These are phyloP conservation scores for Amorpha juglandis DNA, from an alignment of 2,888 invertebrate species.

Conservation along the genomic window DNA sequence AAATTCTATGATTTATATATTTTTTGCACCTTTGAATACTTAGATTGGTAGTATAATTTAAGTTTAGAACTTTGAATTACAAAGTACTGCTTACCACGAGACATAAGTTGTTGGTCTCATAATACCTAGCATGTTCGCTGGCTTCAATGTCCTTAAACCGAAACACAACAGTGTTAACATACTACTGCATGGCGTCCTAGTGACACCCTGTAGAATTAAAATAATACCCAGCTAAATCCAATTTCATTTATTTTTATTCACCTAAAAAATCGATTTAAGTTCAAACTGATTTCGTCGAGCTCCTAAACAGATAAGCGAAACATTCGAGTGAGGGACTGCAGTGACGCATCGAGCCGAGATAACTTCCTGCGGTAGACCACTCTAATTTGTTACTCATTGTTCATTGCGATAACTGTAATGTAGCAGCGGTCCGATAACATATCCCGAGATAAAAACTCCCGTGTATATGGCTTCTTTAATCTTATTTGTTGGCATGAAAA, in stretches of 20 bases:
- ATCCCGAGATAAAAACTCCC: conserved; percentile 13
- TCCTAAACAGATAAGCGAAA: conserved; percentile 47
- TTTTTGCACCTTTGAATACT: too few relatives aligned
- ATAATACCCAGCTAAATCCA: too few relatives aligned
- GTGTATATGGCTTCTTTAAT: conserved; percentile 13
- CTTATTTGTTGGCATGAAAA: neutral
- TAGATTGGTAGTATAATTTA: too few relatives aligned
- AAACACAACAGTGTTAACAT: too few relatives aligned
- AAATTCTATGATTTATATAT: too few relatives aligned
- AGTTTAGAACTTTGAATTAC: too few relatives aligned
- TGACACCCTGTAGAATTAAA: too few relatives aligned
- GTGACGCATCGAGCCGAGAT: conserved; percentile 53
- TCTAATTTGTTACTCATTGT: conserved; percentile 76
- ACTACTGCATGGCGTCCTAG: too few relatives aligned
- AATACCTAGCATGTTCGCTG: too few relatives aligned
- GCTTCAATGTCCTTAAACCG: too few relatives aligned
- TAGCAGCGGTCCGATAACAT: conserved; percentile 47
- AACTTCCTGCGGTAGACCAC: conserved; percentile 59
- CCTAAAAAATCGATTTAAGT: neutral
- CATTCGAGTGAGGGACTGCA: conserved; percentile 51
- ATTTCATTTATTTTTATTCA: neutral
- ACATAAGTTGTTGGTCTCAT: too few relatives aligned
- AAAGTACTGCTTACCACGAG: too few relatives aligned
- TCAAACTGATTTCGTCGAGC: conserved; percentile 27
- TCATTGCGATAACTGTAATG: conserved; percentile 64